A percentile compares a stretch with the other conserved stretches of the same genome.
Conservation (phyloP, 2,113 vertebrate genomes). For the Poeciliopsis retropinna region DNA sequence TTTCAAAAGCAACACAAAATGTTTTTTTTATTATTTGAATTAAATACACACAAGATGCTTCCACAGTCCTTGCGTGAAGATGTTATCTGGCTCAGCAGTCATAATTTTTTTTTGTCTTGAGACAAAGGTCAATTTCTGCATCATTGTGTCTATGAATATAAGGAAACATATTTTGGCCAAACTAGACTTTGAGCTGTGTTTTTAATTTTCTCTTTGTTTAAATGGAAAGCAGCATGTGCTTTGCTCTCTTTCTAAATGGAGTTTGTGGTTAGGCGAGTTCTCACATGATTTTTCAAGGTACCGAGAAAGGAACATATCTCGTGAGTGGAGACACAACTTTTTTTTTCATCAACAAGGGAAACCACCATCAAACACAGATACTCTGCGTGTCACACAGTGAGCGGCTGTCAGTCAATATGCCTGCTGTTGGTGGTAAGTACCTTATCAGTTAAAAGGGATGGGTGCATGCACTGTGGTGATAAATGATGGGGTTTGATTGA, state of each 20-base stretch:
- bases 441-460: neutral
- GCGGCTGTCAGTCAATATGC: constrained; percentile 43
- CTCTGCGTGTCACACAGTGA: neutral
- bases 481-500: neutral
- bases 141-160: neutral
- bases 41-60: neutral
- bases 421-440: constrained; percentile 58
- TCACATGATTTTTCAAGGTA: constrained; percentile 18
- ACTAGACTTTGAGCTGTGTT: neutral
- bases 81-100: neutral
- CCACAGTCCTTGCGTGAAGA: neutral
- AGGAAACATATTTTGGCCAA: neutral
- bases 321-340: neutral
- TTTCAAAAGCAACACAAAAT: neutral
- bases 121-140: neutral
- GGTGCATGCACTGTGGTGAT: neutral
- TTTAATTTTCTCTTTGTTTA: neutral
- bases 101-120: neutral
- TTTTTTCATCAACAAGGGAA: constrained; percentile 35
- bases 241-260: neutral
- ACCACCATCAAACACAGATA: constrained; percentile 43
- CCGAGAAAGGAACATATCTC: neutral
- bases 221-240: neutral
- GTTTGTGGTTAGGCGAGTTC: constrained; percentile 15
- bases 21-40: neutral